A percentile compares a stretch with the other conserved stretches of the same genome.
Conservation (phyloP, 2,888 invertebrate genomes). For the Erpobdella octoculata region DNA sequence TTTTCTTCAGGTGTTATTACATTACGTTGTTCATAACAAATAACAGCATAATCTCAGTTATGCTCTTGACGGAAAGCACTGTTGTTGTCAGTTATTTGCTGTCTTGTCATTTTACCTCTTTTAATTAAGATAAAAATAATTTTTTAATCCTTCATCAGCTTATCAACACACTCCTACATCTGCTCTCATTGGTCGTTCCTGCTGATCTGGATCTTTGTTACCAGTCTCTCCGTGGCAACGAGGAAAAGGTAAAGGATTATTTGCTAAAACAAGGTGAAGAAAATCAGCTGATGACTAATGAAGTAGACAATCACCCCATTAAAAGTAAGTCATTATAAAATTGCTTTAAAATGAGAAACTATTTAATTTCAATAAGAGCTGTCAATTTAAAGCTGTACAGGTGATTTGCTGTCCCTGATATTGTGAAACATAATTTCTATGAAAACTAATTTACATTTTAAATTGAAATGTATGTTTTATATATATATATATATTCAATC, state of each 20-base stretch:
- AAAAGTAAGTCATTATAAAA: slow-evolving; percentile 4
- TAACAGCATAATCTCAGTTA: too few species aligned
- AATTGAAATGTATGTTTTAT: too few species aligned
- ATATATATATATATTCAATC: too few species aligned
- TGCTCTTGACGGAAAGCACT: too few species aligned
- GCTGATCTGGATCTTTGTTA: slow-evolving; percentile 57
- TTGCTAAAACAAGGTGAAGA: neutral
- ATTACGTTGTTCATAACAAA: neutral
- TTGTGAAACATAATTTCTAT: too few species aligned
- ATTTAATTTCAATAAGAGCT: neutral
- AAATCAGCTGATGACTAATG: neutral
- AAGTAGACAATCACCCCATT: neutral
- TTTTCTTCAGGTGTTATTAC: too few species aligned
- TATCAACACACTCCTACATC: slow-evolving; percentile 62
- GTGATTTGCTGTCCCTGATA: neutral
- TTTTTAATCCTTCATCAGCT: neutral
- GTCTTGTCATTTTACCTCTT: too few species aligned
- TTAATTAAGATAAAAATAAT: too few species aligned
- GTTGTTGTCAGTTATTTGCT: too few species aligned
- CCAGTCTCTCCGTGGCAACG: neutral
- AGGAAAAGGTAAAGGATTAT: neutral
- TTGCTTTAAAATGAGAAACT: too few species aligned
- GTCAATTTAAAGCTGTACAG: neutral
- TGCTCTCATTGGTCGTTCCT: slow-evolving; percentile 59
- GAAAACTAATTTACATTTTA: too few species aligned